Percentiles rank a stretch among this genome's conserved stretches.
Evolutionary conservation across 2,113 vertebrate species (phyloP).

Genomic region (Bombycilla garrulus): DNA sequence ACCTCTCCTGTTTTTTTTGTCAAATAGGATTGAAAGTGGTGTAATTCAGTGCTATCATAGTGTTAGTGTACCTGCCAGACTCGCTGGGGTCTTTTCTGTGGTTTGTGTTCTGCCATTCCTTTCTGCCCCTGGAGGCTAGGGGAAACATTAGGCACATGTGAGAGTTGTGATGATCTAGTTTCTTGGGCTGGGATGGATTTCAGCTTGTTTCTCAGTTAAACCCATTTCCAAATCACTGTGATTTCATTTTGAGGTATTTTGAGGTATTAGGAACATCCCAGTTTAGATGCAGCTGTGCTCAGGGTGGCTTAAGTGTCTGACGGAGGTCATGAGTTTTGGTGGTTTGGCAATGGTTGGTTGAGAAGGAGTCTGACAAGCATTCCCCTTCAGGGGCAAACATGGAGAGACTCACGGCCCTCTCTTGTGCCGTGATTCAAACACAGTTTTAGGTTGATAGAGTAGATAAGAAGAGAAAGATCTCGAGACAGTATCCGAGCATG

Average conservation of each 20-base stretch:
- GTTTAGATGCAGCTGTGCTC: neutral
- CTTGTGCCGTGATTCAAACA: neutral
- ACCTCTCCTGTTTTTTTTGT: neutral
- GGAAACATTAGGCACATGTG: neutral
- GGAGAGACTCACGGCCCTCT: neutral
- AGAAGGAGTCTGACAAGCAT: neutral
- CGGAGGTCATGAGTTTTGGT: neutral
- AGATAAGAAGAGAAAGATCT: neutral
- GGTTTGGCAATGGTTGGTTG: neutral
- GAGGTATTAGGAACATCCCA: neutral
- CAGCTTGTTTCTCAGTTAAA: neutral
- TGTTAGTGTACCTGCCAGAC: neutral
- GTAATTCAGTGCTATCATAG: neutral
- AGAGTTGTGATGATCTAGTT: neutral
- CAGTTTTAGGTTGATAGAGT: neutral
- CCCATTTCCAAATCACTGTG: neutral
- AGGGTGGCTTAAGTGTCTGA: neutral
- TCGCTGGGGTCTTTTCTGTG: neutral
- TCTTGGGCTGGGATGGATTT: neutral
- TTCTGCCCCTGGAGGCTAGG: neutral
- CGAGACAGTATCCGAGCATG: neutral
- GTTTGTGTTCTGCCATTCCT: neutral
- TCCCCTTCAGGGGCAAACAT: neutral
- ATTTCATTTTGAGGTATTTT: neutral
- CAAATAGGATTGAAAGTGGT: neutral